A percentile compares a stretch with the other conserved stretches of the same genome.
phyloP scores from a whole-genome alignment of 2,113 vertebrate species.

The Triplophysa tibetana region DNA sequence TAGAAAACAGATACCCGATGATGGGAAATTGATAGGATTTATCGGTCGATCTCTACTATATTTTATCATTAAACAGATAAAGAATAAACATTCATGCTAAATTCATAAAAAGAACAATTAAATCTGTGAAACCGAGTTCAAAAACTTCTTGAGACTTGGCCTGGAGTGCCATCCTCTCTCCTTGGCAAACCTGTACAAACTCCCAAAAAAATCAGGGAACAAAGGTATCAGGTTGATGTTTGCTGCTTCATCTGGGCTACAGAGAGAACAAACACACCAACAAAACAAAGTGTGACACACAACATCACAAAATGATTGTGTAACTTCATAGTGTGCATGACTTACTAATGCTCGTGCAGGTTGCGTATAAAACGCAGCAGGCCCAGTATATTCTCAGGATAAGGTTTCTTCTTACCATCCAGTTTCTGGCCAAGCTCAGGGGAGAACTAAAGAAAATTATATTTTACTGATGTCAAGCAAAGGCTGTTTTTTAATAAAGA shows the following conservation, averaged over 20 bases:
- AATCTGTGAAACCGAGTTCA: neutral
- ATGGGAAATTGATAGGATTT: no score
- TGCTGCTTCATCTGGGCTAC: conserved; percentile 45
- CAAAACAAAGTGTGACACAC: neutral
- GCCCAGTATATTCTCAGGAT: conserved; percentile 52
- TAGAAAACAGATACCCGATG: no score
- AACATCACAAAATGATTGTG: neutral
- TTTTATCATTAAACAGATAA: no score
- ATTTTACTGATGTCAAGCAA: neutral
- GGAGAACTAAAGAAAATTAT: conserved; percentile 50
- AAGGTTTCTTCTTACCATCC: conserved; percentile 49
- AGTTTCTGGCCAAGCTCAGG: conserved; percentile 48
- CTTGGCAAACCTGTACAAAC: conserved; percentile 58
- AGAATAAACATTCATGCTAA: no score
- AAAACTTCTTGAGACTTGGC: conserved; percentile 34
- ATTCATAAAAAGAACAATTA: neutral
- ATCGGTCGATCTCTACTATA: no score
- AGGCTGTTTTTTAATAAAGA: no score
- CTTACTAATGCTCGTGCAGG: conserved; percentile 62
- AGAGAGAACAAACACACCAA: conserved; percentile 4
- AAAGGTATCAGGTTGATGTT: neutral
- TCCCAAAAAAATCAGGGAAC: conserved; percentile 57
- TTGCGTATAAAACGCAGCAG: conserved; percentile 58
- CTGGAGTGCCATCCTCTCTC: conserved; percentile 55
- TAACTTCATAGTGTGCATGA: neutral